Conservation (phyloP, 2,113 vertebrate genomes). For the Ramphastos sulfuratus region DNA sequence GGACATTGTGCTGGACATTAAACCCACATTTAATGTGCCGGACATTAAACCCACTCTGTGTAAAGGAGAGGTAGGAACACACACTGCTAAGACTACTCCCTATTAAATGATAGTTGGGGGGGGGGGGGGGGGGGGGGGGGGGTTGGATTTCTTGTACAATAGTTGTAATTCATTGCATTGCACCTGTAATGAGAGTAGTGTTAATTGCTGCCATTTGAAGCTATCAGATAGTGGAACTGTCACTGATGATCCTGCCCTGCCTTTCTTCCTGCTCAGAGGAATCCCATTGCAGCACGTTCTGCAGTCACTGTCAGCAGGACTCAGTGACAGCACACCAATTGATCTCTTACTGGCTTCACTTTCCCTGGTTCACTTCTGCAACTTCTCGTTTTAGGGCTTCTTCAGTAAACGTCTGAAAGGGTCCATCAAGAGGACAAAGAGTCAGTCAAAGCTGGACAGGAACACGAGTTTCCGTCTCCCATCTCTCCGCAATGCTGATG, state of each 20-base stretch:
- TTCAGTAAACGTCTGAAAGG: conserved; percentile 97
- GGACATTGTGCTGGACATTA: too few relatives aligned
- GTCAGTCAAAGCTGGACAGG: conserved; percentile 94
- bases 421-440: conserved; percentile 97
- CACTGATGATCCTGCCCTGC: not conserved
- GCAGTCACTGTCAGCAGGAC: not conserved
- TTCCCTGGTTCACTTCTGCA: conserved; percentile 22
- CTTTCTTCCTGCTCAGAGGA: not conserved
- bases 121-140: not conserved
- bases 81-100: not conserved
- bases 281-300: not conserved
- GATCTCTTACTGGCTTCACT: not conserved
- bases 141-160: not conserved
- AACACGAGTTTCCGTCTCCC: conserved; percentile 92
- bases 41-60: not conserved
- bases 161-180: not conserved
- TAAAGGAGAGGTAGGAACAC: not conserved
- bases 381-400: conserved; percentile 84
- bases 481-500: conserved; percentile 82
- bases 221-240: not conserved
- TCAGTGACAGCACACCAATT: not conserved
- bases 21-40: too few relatives aligned
- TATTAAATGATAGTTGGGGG: not conserved
- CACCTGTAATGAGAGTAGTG: not conserved
- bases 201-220: not conserved